Conservation (phyloP, 2,888 invertebrate species). For the Sarcophaga subvicina region DNA sequence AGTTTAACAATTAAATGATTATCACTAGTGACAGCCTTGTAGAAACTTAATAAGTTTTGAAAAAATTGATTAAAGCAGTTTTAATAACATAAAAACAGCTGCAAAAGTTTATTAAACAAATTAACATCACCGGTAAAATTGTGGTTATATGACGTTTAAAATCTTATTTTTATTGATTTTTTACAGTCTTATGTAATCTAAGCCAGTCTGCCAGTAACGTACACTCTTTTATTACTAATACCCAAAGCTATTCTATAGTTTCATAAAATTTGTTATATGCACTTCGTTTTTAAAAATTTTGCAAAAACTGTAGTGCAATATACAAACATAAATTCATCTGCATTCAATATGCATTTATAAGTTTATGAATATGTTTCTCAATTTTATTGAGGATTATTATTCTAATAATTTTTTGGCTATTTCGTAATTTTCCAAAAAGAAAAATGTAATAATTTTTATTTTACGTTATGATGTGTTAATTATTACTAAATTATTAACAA, state of each 20-base stretch:
- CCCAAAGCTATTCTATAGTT: constrained; percentile 4
- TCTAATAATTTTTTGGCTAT: neutral
- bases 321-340: constrained; percentile 41
- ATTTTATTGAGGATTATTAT: constrained; percentile 28
- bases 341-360: neutral
- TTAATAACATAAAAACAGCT: too few relatives aligned
- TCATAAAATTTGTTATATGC: constrained; percentile 24
- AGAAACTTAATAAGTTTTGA: too few relatives aligned
- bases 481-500: constrained; percentile 4
- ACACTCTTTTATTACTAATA: too few relatives aligned
- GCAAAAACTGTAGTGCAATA: constrained; percentile 24
- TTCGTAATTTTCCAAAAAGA: neutral
- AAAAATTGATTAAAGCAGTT: too few relatives aligned
- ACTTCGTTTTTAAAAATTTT: constrained; percentile 6
- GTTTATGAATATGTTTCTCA: neutral
- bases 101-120: constrained; percentile 27
- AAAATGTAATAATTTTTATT: constrained; percentile 12
- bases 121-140: constrained; percentile 26
- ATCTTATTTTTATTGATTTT: constrained; percentile 11
- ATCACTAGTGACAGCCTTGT: neutral
- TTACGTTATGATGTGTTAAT: constrained; percentile 46
- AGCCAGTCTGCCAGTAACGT: neutral
- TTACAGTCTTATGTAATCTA: constrained; percentile 12
- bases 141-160: neutral
- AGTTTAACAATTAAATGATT: constrained; percentile 20